phyloP scores from a whole-genome alignment of 2,113 vertebrate genomes.

The Oryzias melastigma region DNA sequence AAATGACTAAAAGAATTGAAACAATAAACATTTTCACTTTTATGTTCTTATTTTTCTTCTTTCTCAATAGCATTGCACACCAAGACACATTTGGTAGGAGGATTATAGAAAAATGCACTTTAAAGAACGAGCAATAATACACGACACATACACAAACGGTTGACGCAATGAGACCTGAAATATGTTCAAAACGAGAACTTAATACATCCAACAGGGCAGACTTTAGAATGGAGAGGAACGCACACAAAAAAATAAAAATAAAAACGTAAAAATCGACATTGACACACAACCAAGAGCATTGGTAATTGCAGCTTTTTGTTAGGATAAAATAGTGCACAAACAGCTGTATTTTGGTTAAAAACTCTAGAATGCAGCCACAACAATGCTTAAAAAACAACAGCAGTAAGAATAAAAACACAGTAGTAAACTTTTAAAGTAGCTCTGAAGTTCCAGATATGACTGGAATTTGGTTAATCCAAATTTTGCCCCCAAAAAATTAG shows the following conservation, averaged over 20 bases:
- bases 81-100: conserved; percentile 69
- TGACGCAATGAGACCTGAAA: conserved; percentile 34
- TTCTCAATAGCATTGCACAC: conserved; percentile 35
- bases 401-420: conserved; percentile 5
- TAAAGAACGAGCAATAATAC: conserved; percentile 33
- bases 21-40: neutral
- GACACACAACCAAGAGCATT: conserved; percentile 26
- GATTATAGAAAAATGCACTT: conserved; percentile 43
- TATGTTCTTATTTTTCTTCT: conserved; percentile 13
- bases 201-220: conserved; percentile 10
- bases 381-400: conserved; percentile 1
- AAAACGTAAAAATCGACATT: neutral
- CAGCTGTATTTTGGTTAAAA: conserved; percentile 12
- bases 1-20: conserved; percentile 19
- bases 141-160: conserved; percentile 26
- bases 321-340: conserved; percentile 21
- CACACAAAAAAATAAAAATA: conserved; percentile 6
- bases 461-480: conserved; percentile 24
- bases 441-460: conserved; percentile 9
- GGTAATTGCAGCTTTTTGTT: conserved; percentile 26
- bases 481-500: neutral
- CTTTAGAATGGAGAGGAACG: conserved; percentile 11
- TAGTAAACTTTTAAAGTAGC: conserved; percentile 1
- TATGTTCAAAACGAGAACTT: conserved; percentile 10
- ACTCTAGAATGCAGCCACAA: conserved; percentile 13